A percentile compares a stretch with the other conserved stretches of the same genome.
Conservation (phyloP, 2,797 vertebrate genomes). For the Girardinus metallicus region DNA sequence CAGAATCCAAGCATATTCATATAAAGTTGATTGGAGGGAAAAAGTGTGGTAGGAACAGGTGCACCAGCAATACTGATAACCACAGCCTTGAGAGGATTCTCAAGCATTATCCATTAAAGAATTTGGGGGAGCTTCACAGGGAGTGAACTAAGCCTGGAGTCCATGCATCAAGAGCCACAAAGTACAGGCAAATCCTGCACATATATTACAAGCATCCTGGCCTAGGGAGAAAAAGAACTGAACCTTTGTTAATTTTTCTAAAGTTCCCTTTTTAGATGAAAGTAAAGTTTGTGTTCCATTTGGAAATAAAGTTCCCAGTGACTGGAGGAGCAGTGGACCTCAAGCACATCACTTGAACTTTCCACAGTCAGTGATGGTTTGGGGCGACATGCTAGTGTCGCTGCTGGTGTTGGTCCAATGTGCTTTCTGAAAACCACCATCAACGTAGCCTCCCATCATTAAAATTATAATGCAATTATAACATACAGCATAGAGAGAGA, state of each 20-base stretch:
- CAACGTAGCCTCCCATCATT: not conserved
- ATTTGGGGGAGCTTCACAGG: no score
- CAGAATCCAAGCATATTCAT: not conserved
- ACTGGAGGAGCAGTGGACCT: not conserved
- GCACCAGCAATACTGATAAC: not conserved
- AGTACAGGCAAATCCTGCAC: not conserved
- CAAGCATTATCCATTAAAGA: not conserved
- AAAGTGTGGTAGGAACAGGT: not conserved
- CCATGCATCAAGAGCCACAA: not conserved
- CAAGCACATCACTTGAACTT: not conserved
- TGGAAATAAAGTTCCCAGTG: not conserved
- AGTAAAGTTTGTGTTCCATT: not conserved
- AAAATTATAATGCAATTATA: not conserved
- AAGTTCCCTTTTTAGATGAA: not conserved
- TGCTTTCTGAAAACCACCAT: not conserved
- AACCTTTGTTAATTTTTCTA: not conserved
- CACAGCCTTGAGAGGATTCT: not conserved
- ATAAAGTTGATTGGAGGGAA: not conserved
- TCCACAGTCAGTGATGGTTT: not conserved
- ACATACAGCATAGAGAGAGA: no score
- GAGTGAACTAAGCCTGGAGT: not conserved
- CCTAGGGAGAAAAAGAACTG: not conserved
- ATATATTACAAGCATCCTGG: not conserved
- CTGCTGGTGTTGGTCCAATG: not conserved
- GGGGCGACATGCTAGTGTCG: no score